These are phyloP conservation scores for Nysson spinosus DNA, from an alignment of 2,888 invertebrate genomes.

Conservation along the genomic window DNA sequence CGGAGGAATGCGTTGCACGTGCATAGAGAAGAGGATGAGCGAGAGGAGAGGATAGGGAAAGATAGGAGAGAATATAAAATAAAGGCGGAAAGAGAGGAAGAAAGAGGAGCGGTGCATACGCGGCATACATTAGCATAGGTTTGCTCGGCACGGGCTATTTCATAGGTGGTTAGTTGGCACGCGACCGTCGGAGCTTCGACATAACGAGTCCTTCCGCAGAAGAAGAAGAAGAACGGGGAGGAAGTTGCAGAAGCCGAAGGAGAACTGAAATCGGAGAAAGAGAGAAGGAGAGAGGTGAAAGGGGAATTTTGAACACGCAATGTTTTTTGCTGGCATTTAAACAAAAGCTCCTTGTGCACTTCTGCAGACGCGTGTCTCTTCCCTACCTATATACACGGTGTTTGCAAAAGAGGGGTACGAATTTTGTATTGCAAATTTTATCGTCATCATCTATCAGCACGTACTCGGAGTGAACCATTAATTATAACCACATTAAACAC, in stretches of 20 bases:
- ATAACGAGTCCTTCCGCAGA: conserved; percentile 34
- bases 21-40: conserved; percentile 18
- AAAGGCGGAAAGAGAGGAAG: conserved; percentile 16
- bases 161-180: conserved; percentile 67
- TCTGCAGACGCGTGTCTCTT: conserved; percentile 22
- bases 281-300: conserved; percentile 25
- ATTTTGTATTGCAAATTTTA: too few species aligned
- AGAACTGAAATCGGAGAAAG: too few species aligned
- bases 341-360: conserved; percentile 43
- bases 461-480: too few species aligned
- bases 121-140: conserved; percentile 66
- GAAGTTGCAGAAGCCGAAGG: too few species aligned
- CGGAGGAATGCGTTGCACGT: conserved; percentile 49
- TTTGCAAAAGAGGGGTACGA: too few species aligned
- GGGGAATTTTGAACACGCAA: conserved; percentile 51
- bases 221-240: conserved; percentile 8
- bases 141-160: conserved; percentile 63
- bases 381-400: neutral
- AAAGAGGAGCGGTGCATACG: conserved; percentile 48
- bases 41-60: conserved; percentile 8
- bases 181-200: conserved; percentile 60
- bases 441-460: too few species aligned
- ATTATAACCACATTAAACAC: too few species aligned
- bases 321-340: conserved; percentile 56
- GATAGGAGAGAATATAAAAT: neutral